Evolutionary conservation across 2,888 invertebrate genomes (phyloP), one percentile per base, ranked within the genome.

Genomic region (Torymus tubicola): DNA sequence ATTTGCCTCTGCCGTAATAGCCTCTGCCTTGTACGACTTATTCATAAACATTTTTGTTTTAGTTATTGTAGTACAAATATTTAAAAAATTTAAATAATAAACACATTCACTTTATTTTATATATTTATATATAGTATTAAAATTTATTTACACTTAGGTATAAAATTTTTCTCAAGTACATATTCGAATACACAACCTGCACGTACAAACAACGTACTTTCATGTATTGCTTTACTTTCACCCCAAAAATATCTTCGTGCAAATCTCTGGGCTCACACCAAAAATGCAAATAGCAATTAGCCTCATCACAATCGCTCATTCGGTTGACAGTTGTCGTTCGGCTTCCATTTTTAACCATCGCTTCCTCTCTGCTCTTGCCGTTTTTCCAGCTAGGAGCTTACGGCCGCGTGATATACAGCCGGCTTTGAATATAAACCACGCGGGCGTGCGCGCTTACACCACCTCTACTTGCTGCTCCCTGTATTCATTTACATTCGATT

Each of bases 401-500:
- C 58, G 52, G 65, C 31, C 50, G 55, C 52, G 58, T 71, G 78
- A 71, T 78, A 57, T 78, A 78, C 70, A 53, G 42, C 72, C 61
- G 67, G 53, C 72, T 72, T 63, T 67, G 73, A 78, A 78, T 78
- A 73, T 72, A 73, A 78, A 78, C 67, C 78, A 12, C 57, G 57
- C 14, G 11, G 24, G 58, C 42, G 42, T 8, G n/a, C 57, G 58
- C 42, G 42, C 42, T 5, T 8, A 58, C 13, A 14, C 4, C 53
- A 14, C 55, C 53, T 53, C 71, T 64, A 16, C 65, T 74, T 60
- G 14, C 75, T 50, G 63, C 13, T 31, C 60, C 31, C 18, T 57
- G 79, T 75, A 75, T 80, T 67, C 80, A 75, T 80, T 80, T 80
- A 80, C 80, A 80, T 80, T 80, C 80, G 74, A 80, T 80, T 75